Evolutionary conservation across 30 jellyfish, hydroid and myxozoan genomes (phyloP).

Genomic region (Aurelia coerulea): DNA sequence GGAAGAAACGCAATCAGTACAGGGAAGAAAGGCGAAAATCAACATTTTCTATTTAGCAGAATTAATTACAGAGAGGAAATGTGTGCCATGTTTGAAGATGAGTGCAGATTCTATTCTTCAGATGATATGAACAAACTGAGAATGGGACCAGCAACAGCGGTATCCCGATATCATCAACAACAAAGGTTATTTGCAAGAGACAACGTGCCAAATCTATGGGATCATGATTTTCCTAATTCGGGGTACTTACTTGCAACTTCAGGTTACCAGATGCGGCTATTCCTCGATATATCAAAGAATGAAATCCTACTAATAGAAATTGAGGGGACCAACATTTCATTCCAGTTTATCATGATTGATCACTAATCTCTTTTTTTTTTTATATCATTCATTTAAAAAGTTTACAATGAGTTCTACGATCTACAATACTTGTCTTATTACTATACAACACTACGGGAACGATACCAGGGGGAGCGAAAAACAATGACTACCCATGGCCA

Average conservation of each 20-base stretch:
- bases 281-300: no score
- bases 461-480: no score
- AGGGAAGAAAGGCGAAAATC: background rate
- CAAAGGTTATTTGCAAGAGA: background rate
- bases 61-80: conserved; percentile 20
- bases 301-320: no score
- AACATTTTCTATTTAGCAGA: conserved; percentile 13
- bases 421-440: no score
- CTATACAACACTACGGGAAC: no score
- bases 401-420: no score
- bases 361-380: no score
- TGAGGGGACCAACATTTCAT: no score
- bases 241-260: conserved; percentile 3
- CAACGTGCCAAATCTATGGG: background rate
- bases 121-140: conserved; percentile 13
- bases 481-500: no score
- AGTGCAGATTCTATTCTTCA: conserved; percentile 2
- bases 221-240: conserved; percentile 18
- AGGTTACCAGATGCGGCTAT: conserved; percentile 21
- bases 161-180: background rate
- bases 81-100: conserved; percentile 8
- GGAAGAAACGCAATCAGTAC: background rate
- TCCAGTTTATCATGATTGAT: no score
- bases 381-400: no score
- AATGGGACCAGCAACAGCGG: conserved; percentile 20